Evolutionary conservation across 2,888 invertebrate species (phyloP), one percentile per base, ranked within the genome.

Genomic region (Harpalus rufipes): DNA sequence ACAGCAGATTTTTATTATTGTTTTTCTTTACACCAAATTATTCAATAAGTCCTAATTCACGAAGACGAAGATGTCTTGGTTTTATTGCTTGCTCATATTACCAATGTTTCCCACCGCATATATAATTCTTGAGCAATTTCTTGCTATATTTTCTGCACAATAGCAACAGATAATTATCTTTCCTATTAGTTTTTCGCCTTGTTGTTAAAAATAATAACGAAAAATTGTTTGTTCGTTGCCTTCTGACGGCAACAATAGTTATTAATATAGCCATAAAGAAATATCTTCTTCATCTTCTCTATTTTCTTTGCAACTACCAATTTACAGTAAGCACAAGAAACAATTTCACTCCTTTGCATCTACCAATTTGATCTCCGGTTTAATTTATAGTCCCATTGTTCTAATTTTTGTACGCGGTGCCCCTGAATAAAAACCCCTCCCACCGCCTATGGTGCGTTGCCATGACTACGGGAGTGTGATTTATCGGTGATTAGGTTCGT

Each of bases 401-500:
- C 18, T 63, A 63, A 63, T 63, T 63, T 63, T 63, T 63, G 12
- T 21, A 2, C 12, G 7, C 18, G 25, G 18, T 21, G 63, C 63
- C 63, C 63, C 63, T 21, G 18, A 51, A 18, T 63, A 18, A 63
- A 59, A 63, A 63, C 10, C 63, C 63, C 18, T 25, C 63, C 63
- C 63, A 63, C 63, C 63, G 63, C 63, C 63, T 18, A 18, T 63
- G 63, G 63, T 63, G 7, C 63, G 59, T 18, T 61, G 59, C 59
- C 18, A 61, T 32, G 72, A 72, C 56, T 56, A 56, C 51, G 41
- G 3, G 14, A 18, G 74, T 41, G 74, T 74, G 74, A 74, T 74
- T 74, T 74, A 74, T 74, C 74, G 74, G 39, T 16, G 14, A 12
- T 18, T 74, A 21, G 25, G 63, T 63, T 63, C 74, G 74, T 41